These are phyloP conservation scores for Serripes groenlandicus DNA, from an alignment of 2,888 invertebrate genomes.

Conservation along the genomic window DNA sequence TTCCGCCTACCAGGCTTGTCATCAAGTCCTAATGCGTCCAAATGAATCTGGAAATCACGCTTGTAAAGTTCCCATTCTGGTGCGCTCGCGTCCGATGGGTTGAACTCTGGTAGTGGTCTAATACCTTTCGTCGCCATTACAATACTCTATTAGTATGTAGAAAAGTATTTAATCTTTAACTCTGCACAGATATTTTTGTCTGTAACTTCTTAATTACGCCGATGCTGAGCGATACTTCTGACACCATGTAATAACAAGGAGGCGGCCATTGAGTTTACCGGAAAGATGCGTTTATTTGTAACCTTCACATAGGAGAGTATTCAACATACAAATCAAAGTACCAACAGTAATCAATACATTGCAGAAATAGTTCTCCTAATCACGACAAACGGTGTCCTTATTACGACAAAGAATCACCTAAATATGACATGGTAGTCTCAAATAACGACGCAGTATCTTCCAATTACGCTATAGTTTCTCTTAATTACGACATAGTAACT, in stretches of 20 bases:
- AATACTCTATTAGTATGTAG: not conserved
- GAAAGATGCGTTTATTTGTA: not conserved
- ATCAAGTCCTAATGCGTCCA: constrained; percentile 48
- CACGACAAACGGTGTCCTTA: too few species aligned
- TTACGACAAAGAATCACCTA: too few species aligned
- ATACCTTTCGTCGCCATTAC: constrained; percentile 31
- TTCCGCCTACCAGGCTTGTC: constrained; percentile 52
- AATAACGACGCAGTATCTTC: too few species aligned
- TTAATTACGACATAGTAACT: too few species aligned
- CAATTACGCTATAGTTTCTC: too few species aligned
- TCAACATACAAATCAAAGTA: not conserved
- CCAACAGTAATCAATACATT: not conserved
- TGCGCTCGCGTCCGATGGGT: constrained; percentile 40
- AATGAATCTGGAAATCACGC: constrained; percentile 48
- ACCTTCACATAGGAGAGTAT: not conserved
- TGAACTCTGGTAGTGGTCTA: constrained; percentile 36
- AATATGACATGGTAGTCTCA: too few species aligned
- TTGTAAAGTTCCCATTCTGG: constrained; percentile 57
- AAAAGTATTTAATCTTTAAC: not conserved
- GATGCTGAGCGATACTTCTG: constrained; percentile 18
- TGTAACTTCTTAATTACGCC: not conserved
- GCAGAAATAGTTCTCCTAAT: too few species aligned
- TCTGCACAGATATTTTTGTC: not conserved
- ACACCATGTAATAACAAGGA: constrained; percentile 38
- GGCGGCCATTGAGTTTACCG: not conserved